These are phyloP conservation scores for Myiotriccus ornatus DNA, from an alignment of 2,797 vertebrate genomes.

Conservation along the genomic window DNA sequence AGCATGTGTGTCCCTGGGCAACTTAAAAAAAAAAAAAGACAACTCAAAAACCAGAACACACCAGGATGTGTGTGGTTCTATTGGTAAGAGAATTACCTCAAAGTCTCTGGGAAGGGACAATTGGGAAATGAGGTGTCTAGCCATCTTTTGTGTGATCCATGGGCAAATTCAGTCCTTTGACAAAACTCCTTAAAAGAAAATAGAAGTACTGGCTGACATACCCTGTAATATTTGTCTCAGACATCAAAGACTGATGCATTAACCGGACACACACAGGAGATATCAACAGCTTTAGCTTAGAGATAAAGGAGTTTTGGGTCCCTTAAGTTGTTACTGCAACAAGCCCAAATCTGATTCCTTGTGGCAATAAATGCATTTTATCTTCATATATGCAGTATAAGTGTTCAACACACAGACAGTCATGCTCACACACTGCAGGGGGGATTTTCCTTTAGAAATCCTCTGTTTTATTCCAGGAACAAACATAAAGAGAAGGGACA, in stretches of 20 bases:
- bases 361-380: background rate
- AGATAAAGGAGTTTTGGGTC: background rate
- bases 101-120: background rate
- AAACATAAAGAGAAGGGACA: background rate
- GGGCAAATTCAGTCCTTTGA: background rate
- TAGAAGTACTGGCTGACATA: background rate
- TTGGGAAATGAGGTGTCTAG: background rate
- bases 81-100: background rate
- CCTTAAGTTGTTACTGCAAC: background rate
- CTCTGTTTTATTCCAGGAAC: background rate
- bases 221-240: background rate
- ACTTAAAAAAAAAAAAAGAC: background rate
- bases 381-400: background rate
- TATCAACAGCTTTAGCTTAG: background rate
- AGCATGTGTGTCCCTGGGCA: background rate
- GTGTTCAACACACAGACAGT: background rate
- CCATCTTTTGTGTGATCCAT: background rate
- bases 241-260: background rate
- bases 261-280: background rate
- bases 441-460: background rate
- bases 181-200: background rate
- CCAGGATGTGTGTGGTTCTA: accelerated
- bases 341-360: background rate
- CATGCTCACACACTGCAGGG: accelerated
- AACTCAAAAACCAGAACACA: background rate